These are phyloP conservation scores for Phoebastria nigripes DNA, from an alignment of 2,797 vertebrate genomes.

Conservation along the genomic window DNA sequence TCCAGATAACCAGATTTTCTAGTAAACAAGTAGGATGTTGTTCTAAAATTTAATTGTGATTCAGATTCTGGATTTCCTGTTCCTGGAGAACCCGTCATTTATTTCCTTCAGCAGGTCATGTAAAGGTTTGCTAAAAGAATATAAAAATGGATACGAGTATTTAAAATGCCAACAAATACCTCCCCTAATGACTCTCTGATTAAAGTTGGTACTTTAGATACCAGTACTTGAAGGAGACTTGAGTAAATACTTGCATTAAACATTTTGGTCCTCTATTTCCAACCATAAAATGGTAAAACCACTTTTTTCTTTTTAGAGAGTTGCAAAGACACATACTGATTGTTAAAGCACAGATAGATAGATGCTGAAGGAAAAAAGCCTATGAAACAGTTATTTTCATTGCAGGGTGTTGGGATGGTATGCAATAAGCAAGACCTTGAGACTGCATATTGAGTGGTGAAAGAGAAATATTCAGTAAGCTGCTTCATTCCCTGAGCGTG, in stretches of 20 bases:
- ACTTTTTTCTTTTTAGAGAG: background rate
- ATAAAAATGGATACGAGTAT: background rate
- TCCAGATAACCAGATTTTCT: background rate
- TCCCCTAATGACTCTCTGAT: background rate
- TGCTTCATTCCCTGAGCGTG: slow-evolving; percentile 5
- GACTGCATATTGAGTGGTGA: slow-evolving; percentile 5
- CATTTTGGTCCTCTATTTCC: background rate
- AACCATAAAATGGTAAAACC: background rate
- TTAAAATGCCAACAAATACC: background rate
- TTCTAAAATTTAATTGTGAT: background rate
- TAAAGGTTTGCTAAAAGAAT: background rate
- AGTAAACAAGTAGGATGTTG: background rate
- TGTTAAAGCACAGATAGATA: background rate
- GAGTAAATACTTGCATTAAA: background rate
- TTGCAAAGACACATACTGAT: background rate
- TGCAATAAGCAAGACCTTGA: slow-evolving; percentile 17
- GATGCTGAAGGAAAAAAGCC: background rate
- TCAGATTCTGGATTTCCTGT: background rate
- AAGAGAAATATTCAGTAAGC: slow-evolving; percentile 2
- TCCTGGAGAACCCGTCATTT: background rate
- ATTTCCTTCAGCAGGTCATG: background rate
- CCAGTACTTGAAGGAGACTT: background rate
- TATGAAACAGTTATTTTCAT: slow-evolving; percentile 32
- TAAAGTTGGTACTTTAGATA: background rate
- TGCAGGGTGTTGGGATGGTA: background rate